Conservation (phyloP, 1,140 invertebrate species). For the Anastrepha obliqua region DNA sequence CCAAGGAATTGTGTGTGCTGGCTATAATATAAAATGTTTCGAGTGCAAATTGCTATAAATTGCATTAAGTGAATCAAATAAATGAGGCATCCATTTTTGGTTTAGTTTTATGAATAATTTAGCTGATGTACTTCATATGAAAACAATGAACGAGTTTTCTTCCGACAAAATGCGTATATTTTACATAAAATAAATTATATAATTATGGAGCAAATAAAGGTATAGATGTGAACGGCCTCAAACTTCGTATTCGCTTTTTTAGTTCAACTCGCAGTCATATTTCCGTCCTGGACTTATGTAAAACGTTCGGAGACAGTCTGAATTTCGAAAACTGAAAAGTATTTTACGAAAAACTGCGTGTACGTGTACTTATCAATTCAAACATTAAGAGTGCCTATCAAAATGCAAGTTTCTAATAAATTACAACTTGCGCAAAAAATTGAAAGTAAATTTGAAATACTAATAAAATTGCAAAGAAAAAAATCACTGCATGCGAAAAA, state of each 20-base stretch:
- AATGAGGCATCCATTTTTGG: neutral
- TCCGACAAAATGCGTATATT: neutral
- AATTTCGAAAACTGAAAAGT: neutral
- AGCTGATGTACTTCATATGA: neutral
- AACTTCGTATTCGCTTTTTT: conserved; percentile 27
- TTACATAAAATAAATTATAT: conserved; percentile 44
- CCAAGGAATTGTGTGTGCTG: neutral
- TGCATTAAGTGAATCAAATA: neutral
- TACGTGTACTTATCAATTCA: neutral
- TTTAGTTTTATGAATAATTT: neutral
- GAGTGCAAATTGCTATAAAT: neutral
- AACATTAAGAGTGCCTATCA: conserved; percentile 34
- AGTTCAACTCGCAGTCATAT: conserved; percentile 28
- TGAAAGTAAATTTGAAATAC: neutral
- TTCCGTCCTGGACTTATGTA: conserved; percentile 51
- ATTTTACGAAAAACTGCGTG: neutral
- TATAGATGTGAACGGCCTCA: conserved; percentile 10
- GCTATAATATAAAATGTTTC: neutral
- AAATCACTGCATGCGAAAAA: neutral
- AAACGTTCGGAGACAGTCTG: conserved; percentile 31
- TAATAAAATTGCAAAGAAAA: neutral
- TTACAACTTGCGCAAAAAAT: neutral
- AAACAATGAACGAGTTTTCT: neutral
- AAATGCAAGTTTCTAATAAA: conserved; percentile 10
- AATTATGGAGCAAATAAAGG: conserved; percentile 24